A percentile compares a stretch with the other conserved stretches of the same genome.
These are phyloP conservation scores for Chrysodeixis includens DNA, from an alignment of 2,888 invertebrate genomes.

Conservation along the genomic window DNA sequence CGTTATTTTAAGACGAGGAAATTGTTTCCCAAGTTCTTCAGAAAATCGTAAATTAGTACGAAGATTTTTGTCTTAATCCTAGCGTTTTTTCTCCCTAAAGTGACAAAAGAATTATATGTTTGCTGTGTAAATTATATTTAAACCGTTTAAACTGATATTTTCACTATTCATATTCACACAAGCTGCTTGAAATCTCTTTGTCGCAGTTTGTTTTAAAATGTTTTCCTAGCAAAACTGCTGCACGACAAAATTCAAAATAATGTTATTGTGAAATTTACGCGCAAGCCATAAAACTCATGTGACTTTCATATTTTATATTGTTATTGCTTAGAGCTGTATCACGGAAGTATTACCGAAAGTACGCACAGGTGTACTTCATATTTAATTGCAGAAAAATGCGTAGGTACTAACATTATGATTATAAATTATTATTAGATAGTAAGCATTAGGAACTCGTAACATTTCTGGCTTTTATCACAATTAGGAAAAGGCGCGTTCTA, in stretches of 20 bases:
- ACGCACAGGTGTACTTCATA: neutral
- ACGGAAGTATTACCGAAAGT: neutral
- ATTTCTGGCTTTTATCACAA: too few relatives aligned
- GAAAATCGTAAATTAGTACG: neutral
- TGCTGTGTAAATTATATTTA: neutral
- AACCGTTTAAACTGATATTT: slow-evolving; percentile 1
- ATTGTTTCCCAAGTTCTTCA: slow-evolving; percentile 6
- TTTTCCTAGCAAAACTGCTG: slow-evolving; percentile 30
- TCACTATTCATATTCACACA: neutral
- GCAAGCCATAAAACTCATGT: slow-evolving; percentile 34
- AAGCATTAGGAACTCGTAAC: too few relatives aligned
- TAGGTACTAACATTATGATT: too few relatives aligned
- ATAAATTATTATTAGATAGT: too few relatives aligned
- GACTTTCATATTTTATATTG: slow-evolving; percentile 4
- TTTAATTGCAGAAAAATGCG: neutral
- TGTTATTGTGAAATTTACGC: slow-evolving; percentile 25
- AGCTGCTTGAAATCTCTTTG: slow-evolving; percentile 29
- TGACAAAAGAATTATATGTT: too few relatives aligned
- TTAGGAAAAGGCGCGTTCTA: too few relatives aligned
- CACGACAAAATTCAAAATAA: slow-evolving; percentile 35
- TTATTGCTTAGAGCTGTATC: neutral
- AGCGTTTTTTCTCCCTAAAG: too few relatives aligned
- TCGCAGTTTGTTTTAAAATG: slow-evolving; percentile 29
- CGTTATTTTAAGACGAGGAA: slow-evolving; percentile 36
- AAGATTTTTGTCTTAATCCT: neutral